Base-by-base conservation (phyloP, 35 echinoderm and acorn worm genomes). In the Holothuria glaberrima region DNA sequence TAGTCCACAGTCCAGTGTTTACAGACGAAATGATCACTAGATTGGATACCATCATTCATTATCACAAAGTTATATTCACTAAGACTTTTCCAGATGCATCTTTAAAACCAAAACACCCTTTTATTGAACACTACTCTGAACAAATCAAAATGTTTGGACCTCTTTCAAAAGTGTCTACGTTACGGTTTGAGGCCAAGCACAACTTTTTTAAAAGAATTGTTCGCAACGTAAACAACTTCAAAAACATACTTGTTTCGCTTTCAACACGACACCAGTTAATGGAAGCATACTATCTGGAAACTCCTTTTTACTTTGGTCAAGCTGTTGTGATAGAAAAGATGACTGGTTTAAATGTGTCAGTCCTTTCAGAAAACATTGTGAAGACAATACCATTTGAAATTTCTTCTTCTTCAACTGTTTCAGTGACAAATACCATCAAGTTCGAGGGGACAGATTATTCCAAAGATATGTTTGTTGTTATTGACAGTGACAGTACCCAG, bases 191-290 rank as follows among this genome's bases (percentile, higher is more conserved):
- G 19, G 56, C 48, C 22, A 82, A 59, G 30, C 78, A 82, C 48
- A 82, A 82, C 30, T 82, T 82, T 26, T 82, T 82, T 20, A 82
- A 82, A 32, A 21, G 78, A 82, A 82, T 57, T 58, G 48, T 82
- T 82, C 45, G 78, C 16, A 82, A 32, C 58, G 78, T 82, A 26
- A 82, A 82, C 48, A 82, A 82, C 50, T 82, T 82, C 24, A 82
- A 82, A 33, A 82, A 82, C 26, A 82, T 82, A 82, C 48, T 82
- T 28, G 41, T 82, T 26, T 22, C 78, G 12, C 16, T 82, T 6
- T 38, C 78, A 6, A 82, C 12, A 21, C 41, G 46, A 33, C 46
- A 82, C 48, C 78, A 82, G 30, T 50, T 17, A 32, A 82, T 82
- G 78, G 48, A 50, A 48, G 78, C 78, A 25, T 54, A 82, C 48